phyloP scores from a whole-genome alignment of 1,140 invertebrate genomes.

The Micrasema minimum region DNA sequence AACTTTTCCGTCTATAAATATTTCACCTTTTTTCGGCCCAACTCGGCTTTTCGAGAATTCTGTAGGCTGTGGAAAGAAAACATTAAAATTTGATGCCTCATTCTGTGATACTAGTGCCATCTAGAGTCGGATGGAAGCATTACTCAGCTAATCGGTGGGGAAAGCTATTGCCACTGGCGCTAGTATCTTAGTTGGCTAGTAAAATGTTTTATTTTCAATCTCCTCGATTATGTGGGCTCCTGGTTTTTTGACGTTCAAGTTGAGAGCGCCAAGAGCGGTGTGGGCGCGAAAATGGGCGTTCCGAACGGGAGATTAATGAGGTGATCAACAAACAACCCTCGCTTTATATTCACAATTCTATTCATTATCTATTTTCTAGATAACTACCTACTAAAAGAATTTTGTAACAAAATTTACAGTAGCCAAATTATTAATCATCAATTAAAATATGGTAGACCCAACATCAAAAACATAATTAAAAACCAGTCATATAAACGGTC shows the following conservation, averaged over 20 bases:
- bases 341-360: no score
- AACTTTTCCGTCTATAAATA: slow-evolving; percentile 47
- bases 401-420: no score
- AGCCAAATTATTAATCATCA: no score
- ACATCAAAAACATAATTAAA: no score
- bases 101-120: slow-evolving; percentile 15
- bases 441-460: no score
- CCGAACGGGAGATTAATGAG: slow-evolving; percentile 20
- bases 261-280: slow-evolving; percentile 36
- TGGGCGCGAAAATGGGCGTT: slow-evolving; percentile 30
- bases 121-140: neutral
- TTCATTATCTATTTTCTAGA: no score
- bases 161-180: slow-evolving; percentile 13
- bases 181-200: slow-evolving; percentile 3
- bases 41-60: slow-evolving; percentile 42
- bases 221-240: slow-evolving; percentile 54
- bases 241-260: slow-evolving; percentile 61
- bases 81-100: neutral
- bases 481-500: no score
- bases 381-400: no score
- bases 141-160: neutral
- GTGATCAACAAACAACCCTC: neutral
- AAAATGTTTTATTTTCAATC: slow-evolving; percentile 32
- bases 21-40: slow-evolving; percentile 43
- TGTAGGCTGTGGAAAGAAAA: slow-evolving; percentile 24